A percentile compares a stretch with the other conserved stretches of the same genome.
Conservation (phyloP, 2,888 invertebrate genomes). For the Trisateles emortualis region DNA sequence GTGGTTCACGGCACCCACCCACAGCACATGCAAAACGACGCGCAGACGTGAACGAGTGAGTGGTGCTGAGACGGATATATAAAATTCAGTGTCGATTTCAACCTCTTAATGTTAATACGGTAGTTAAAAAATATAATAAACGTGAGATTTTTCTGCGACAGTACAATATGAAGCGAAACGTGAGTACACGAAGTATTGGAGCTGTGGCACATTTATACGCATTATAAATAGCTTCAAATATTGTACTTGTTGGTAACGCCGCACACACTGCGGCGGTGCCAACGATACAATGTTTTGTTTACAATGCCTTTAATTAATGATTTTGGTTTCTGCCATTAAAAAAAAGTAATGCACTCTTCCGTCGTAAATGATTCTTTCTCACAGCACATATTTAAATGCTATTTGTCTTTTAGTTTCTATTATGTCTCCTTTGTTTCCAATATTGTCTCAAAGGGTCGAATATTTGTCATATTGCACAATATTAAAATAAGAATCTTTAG, state of each 20-base stretch:
- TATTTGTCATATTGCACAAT: constrained; percentile 40
- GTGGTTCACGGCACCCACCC: constrained; percentile 74
- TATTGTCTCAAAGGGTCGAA: constrained; percentile 16
- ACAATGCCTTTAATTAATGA: constrained; percentile 49
- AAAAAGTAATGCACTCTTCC: constrained; percentile 18
- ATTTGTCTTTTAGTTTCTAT: constrained; percentile 1
- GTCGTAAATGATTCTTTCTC: constrained; percentile 5
- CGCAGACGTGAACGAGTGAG: constrained; percentile 69
- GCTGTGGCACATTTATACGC: constrained; percentile 37
- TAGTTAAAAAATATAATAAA: constrained; percentile 46
- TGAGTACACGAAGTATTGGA: constrained; percentile 65
- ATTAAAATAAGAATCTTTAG: constrained; percentile 45
- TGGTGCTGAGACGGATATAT: constrained; percentile 67
- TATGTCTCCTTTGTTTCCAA: constrained; percentile 7
- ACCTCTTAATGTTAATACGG: constrained; percentile 40
- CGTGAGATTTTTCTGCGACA: constrained; percentile 50
- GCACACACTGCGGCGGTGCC: constrained; percentile 60
- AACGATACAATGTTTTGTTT: constrained; percentile 69
- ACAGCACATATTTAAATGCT: constrained; percentile 9
- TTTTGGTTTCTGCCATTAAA: constrained; percentile 27
- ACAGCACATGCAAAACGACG: constrained; percentile 69
- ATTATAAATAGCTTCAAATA: constrained; percentile 56
- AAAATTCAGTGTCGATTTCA: constrained; percentile 60
- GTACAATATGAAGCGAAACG: constrained; percentile 81
- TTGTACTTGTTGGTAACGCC: constrained; percentile 60